Evolutionary conservation across 1,140 invertebrate species (phyloP).

Genomic region (Drosophila kanapiae): DNA sequence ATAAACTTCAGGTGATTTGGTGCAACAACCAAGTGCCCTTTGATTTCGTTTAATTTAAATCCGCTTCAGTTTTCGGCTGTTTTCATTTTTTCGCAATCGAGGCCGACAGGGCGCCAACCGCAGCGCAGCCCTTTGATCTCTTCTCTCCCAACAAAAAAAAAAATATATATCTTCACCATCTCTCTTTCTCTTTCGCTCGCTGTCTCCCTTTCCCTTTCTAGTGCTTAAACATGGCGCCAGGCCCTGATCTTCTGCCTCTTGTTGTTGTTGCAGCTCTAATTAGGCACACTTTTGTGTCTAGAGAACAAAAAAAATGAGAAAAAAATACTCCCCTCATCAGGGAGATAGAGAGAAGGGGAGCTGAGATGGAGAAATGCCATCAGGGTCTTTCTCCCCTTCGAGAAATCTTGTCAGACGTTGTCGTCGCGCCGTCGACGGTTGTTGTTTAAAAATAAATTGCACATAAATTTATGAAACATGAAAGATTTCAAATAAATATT

Average conservation of each 20-base stretch:
- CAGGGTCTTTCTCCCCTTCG: conserved; percentile 46
- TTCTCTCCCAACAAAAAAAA: conserved; percentile 29
- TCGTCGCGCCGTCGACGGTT: conserved; percentile 60
- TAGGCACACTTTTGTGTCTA: conserved; percentile 72
- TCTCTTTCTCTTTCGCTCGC: neutral
- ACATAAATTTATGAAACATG: conserved; percentile 83
- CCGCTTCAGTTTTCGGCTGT: conserved; percentile 17
- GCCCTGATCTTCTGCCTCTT: conserved; percentile 39
- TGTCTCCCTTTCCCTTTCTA: conserved; percentile 28
- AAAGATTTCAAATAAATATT: conserved; percentile 84
- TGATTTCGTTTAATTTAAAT: conserved; percentile 33
- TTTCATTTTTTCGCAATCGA: conserved; percentile 70
- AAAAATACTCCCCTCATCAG: neutral
- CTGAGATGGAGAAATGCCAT: conserved; percentile 20
- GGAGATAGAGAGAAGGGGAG: neutral
- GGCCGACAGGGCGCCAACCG: conserved; percentile 58
- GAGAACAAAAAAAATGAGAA: neutral
- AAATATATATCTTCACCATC: neutral
- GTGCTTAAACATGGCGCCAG: conserved; percentile 71
- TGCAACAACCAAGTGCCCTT: conserved; percentile 16
- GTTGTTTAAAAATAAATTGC: conserved; percentile 81
- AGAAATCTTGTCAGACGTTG: conserved; percentile 53
- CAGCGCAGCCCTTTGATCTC: conserved; percentile 71
- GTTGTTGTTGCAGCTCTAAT: conserved; percentile 72
- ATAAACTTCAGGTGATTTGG: conserved; percentile 23